These are phyloP conservation scores for Homalodisca vitripennis DNA, from an alignment of 1,140 invertebrate genomes.

Conservation along the genomic window DNA sequence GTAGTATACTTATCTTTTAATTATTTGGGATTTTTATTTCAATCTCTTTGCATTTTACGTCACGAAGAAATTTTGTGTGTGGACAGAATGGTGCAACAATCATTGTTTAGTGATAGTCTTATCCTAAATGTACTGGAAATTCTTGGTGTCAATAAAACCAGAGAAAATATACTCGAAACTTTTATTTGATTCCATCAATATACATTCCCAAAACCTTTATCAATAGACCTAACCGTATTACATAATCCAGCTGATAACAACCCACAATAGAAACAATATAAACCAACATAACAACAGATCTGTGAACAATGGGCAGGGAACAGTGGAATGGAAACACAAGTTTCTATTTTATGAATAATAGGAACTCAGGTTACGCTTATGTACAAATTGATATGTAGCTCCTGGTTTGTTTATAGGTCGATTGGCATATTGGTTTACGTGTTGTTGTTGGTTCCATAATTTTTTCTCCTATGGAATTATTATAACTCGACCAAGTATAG, in stretches of 20 bases:
- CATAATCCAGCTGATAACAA: constrained; percentile 23
- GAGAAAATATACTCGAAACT: not conserved
- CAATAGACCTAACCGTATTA: not conserved
- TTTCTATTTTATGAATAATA: too few relatives aligned
- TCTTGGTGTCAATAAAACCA: not conserved
- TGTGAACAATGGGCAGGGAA: too few relatives aligned
- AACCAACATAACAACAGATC: not conserved
- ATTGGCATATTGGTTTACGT: not conserved
- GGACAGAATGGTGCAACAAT: not conserved
- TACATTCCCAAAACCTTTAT: not conserved
- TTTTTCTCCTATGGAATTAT: constrained; percentile 22
- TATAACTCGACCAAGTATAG: constrained; percentile 22
- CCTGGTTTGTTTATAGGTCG: not conserved
- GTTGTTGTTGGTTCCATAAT: constrained; percentile 7
- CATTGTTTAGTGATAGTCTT: not conserved
- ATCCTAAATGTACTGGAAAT: not conserved
- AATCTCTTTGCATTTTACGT: too few relatives aligned
- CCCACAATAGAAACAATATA: constrained; percentile 25
- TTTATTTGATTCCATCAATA: constrained; percentile 2
- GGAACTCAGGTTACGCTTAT: too few relatives aligned
- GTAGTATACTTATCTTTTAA: too few relatives aligned
- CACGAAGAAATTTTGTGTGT: too few relatives aligned
- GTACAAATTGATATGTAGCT: constrained; percentile 9
- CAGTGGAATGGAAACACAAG: too few relatives aligned
- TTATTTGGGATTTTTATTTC: too few relatives aligned